Conservation (phyloP, 1,140 invertebrate genomes). For the Hylaeus volcanicus region DNA sequence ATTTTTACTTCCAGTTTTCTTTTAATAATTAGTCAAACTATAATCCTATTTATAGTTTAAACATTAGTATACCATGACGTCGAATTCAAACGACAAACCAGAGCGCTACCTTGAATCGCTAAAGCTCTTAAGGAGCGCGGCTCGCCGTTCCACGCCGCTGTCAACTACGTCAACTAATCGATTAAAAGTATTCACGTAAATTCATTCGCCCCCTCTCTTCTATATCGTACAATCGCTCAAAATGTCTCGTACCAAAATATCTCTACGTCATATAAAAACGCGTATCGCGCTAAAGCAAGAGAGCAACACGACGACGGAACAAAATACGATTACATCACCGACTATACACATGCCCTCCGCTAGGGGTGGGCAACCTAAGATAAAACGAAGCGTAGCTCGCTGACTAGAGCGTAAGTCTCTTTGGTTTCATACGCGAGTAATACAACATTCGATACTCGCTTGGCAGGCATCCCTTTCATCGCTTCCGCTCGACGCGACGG, state of each 20-base stretch:
- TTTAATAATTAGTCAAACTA: too few relatives aligned
- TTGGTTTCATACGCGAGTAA: conserved; percentile 3
- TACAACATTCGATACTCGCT: background rate
- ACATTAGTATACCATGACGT: too few relatives aligned
- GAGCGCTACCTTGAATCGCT: background rate
- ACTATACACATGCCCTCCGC: conserved; percentile 14
- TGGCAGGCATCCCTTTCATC: conserved; percentile 38
- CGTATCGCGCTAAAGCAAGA: conserved; percentile 35
- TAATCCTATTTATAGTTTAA: too few relatives aligned
- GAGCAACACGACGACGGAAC: conserved; percentile 35
- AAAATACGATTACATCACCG: conserved; percentile 16
- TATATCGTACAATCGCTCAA: conserved; percentile 40
- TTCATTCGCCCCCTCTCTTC: background rate
- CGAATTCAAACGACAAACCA: too few relatives aligned
- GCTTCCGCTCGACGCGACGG: background rate
- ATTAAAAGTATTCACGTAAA: conserved; percentile 26
- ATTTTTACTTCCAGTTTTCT: too few relatives aligned
- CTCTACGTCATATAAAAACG: conserved; percentile 55
- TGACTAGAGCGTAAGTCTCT: conserved; percentile 57
- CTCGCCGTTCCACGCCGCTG: background rate
- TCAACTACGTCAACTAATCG: background rate
- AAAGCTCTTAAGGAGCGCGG: background rate
- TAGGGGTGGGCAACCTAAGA: conserved; percentile 47
- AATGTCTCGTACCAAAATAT: conserved; percentile 63
- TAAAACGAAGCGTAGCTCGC: conserved; percentile 57